Evolutionary conservation across 2,888 invertebrate genomes (phyloP), one percentile per base, ranked within the genome.

Genomic region (Perizoma flavofasciatum): DNA sequence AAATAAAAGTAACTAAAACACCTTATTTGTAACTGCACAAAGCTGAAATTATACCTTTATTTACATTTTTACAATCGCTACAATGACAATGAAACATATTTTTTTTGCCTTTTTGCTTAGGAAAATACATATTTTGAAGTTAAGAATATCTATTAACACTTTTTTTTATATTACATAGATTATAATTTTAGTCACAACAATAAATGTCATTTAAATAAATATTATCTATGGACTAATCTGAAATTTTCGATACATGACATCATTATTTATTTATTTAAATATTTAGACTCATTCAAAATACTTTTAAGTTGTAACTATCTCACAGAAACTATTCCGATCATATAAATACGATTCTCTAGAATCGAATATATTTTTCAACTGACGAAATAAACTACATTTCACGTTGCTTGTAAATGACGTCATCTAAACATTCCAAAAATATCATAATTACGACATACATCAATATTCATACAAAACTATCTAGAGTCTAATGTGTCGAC

Each of bases 351-450:
- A 57, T 57, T 41, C 22, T 46, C 10, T 49, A 35, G 44, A 41
- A 55, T 40, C 44, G 11, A 48, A 51, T 40, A 51, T 39, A 34
- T 32, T 22, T 37, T 48, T 52, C 33, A 50, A 47, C 41, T 50
- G 50, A 51, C 37, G 9, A 33, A 57, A 52, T 45, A 62, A 61
- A 52, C 46, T 43, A 50, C 51, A 40, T 64, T 47, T 58, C 10
- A 40, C 32, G 43, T 54, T 52, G 51, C 49, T 50, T 55, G 44
- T 58, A 51, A 43, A 58, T 53, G 49, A 22, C 22, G 37, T 49
- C 45, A 53, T 64, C 59, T 66, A 66, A 67, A 67, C 67, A 59
- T 63, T 69, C 69, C 67, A 69, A 69, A 69, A 69, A 69, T 69
- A 69, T 66, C 57, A 41, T 56, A 40, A 47, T 50, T 56, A 46